phyloP scores from a whole-genome alignment of 2,888 invertebrate species.

The Schizotus pectinicornis region DNA sequence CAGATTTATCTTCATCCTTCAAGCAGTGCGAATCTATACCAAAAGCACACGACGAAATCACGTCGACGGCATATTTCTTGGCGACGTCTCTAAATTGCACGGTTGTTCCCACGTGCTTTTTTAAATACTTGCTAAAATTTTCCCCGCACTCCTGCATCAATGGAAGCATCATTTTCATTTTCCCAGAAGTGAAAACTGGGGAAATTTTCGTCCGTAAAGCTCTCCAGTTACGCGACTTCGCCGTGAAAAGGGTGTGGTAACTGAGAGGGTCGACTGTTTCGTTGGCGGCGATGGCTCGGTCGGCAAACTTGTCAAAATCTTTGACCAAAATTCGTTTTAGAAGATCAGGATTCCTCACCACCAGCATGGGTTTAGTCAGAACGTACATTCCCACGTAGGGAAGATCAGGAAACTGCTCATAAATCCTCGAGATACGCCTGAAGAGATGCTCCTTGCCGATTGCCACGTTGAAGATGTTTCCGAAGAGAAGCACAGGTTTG shows the following conservation, averaged over 20 bases:
- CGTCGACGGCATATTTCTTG: constrained; percentile 38
- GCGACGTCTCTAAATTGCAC: constrained; percentile 8
- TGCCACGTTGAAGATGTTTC: not conserved
- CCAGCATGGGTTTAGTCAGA: constrained; percentile 57
- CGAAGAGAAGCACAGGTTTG: not conserved
- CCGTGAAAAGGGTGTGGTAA: constrained; percentile 53
- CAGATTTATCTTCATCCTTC: constrained; percentile 40
- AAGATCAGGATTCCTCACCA: constrained; percentile 57
- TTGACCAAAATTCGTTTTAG: constrained; percentile 58
- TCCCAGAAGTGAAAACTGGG: constrained; percentile 62
- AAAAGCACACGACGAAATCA: constrained; percentile 55
- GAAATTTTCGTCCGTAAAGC: constrained; percentile 59
- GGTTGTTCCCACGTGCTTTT: not conserved
- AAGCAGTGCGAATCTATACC: constrained; percentile 53
- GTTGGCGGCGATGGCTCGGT: constrained; percentile 56
- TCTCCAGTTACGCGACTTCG: constrained; percentile 61
- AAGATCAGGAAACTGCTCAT: constrained; percentile 39
- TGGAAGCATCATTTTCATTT: constrained; percentile 61
- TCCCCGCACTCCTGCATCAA: constrained; percentile 56
- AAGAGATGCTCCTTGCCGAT: not conserved
- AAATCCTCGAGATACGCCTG: not conserved
- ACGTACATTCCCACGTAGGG: constrained; percentile 58
- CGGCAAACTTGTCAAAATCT: constrained; percentile 58
- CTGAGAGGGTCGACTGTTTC: constrained; percentile 55
- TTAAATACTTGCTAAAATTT: constrained; percentile 41